These are phyloP conservation scores for Poecilia picta DNA, from an alignment of 2,797 vertebrate genomes.

Conservation along the genomic window DNA sequence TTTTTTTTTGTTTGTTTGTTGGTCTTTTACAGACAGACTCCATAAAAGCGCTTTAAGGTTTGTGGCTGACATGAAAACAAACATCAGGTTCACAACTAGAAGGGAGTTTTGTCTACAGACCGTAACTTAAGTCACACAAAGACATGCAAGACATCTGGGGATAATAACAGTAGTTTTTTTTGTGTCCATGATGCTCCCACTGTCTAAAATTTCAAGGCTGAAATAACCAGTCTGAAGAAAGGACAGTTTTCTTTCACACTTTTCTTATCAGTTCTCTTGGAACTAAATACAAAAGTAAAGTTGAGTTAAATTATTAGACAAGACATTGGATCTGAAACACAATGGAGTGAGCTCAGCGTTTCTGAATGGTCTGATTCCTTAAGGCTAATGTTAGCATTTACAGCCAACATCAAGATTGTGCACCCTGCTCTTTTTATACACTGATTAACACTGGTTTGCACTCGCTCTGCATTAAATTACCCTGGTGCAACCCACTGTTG, in stretches of 20 bases:
- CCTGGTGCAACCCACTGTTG: slow-evolving; percentile 18
- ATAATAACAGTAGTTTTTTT: not conserved
- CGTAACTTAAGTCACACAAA: not conserved
- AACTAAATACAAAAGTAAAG: not conserved
- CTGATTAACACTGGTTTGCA: slow-evolving; percentile 41
- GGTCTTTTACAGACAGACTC: not conserved
- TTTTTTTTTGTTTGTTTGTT: not conserved
- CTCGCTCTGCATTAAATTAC: slow-evolving; percentile 35
- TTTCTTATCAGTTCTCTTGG: not conserved
- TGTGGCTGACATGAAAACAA: not conserved
- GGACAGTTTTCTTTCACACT: not conserved
- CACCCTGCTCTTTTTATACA: slow-evolving; percentile 19
- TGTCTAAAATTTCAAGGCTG: not conserved
- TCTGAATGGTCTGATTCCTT: not conserved
- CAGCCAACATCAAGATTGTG: not conserved
- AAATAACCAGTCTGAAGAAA: not conserved
- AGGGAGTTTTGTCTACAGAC: not conserved
- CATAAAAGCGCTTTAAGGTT: not conserved
- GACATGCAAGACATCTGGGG: not conserved
- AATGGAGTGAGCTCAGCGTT: not conserved
- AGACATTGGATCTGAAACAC: not conserved
- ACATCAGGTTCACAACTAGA: not conserved
- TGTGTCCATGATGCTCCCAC: not conserved
- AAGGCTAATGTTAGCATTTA: not conserved
- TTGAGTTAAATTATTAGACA: not conserved